Evolutionary conservation across 2,797 vertebrate species (phyloP).

Genomic region (Pygocentrus nattereri): DNA sequence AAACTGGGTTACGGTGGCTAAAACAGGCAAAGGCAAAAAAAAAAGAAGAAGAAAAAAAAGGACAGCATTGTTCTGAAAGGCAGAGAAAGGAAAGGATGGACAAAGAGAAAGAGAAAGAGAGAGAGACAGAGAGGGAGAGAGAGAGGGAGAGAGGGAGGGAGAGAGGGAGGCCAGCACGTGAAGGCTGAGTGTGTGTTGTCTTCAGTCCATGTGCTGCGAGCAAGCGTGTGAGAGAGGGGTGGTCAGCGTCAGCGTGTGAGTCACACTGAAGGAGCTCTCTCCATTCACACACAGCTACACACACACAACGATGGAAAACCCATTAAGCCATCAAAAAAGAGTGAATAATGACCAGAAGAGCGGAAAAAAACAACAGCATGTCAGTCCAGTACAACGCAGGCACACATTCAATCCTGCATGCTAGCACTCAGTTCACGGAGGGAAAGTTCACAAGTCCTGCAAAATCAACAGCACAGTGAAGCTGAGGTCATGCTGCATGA

Average conservation of each 20-base stretch:
- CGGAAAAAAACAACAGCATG: conserved; percentile 23
- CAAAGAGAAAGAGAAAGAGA: conserved; percentile 7
- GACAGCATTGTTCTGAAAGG: conserved; percentile 23
- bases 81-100: conserved; percentile 1
- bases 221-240: conserved; percentile 62
- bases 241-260: conserved; percentile 65
- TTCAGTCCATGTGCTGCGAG: conserved; percentile 72
- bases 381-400: conserved; percentile 3
- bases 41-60: not conserved
- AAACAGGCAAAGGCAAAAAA: conserved; percentile 2
- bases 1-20: conserved; percentile 14
- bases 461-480: conserved; percentile 1
- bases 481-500: not conserved
- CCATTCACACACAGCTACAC: conserved; percentile 1
- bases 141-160: conserved; percentile 4
- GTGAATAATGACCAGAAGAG: conserved; percentile 37
- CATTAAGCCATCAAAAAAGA: conserved; percentile 36
- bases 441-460: conserved; percentile 1
- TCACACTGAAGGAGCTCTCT: conserved; percentile 63
- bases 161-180: conserved; percentile 67
- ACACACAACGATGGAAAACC: conserved; percentile 35
- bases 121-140: conserved; percentile 42
- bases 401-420: not conserved
- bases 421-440: conserved; percentile 18
- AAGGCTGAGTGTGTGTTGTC: conserved; percentile 74